A percentile compares a stretch with the other conserved stretches of the same genome.
phyloP scores from a whole-genome alignment of 1,140 invertebrate species.

The Elymnias hypermnestra region DNA sequence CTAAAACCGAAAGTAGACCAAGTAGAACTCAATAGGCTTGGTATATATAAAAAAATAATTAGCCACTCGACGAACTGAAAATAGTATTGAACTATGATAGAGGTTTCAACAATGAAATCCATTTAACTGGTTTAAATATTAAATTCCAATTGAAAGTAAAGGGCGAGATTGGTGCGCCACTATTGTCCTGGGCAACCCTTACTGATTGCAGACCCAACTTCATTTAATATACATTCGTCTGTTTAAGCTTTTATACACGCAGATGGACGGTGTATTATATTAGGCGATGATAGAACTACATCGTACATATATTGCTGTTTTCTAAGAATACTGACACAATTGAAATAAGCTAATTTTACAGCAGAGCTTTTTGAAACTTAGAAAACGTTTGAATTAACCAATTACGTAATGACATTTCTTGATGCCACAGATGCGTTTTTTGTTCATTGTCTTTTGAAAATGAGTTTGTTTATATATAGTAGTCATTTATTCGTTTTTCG shows the following conservation, averaged over 20 bases:
- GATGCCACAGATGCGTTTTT: too few species aligned
- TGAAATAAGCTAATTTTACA: too few species aligned
- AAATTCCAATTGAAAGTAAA: constrained; percentile 68
- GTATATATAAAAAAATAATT: constrained; percentile 28
- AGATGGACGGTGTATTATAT: constrained; percentile 23
- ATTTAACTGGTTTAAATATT: constrained; percentile 74
- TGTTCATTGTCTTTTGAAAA: too few species aligned
- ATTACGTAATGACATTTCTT: too few species aligned
- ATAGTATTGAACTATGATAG: constrained; percentile 39
- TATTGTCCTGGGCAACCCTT: constrained; percentile 59
- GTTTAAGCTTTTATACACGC: constrained; percentile 34
- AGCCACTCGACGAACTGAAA: constrained; percentile 24
- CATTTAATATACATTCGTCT: constrained; percentile 67
- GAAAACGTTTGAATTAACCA: too few species aligned
- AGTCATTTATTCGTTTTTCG: too few species aligned
- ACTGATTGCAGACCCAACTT: constrained; percentile 65
- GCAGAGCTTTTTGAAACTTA: too few species aligned
- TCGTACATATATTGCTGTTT: too few species aligned
- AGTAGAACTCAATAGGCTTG: constrained; percentile 22
- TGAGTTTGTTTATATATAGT: too few species aligned
- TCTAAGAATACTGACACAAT: too few species aligned
- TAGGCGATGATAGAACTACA: constrained; percentile 4
- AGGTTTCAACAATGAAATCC: constrained; percentile 62
- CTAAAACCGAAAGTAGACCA: constrained; percentile 41
- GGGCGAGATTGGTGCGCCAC: constrained; percentile 70